Conservation (phyloP, 2,888 invertebrate species). For the Phaonia tiefii region DNA sequence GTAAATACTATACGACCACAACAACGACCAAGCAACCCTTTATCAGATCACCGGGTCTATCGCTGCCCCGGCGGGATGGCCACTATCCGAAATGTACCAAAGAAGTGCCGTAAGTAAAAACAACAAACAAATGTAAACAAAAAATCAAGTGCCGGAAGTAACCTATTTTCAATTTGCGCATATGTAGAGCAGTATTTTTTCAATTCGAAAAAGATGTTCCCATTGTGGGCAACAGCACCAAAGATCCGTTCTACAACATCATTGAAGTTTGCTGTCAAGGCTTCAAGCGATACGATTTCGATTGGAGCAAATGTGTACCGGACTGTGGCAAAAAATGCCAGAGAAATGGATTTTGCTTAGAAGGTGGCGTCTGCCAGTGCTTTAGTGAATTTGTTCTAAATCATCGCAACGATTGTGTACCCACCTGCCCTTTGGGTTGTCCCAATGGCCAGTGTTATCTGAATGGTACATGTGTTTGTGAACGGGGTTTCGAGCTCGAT, state of each 20-base stretch:
- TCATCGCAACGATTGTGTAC: conserved; percentile 74
- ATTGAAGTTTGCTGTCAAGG: conserved; percentile 88
- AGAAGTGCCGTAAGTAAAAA: conserved; percentile 76
- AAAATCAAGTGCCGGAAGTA: background rate
- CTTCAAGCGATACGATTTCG: conserved; percentile 85
- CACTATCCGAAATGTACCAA: conserved; percentile 75
- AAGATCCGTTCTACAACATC: conserved; percentile 81
- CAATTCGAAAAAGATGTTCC: conserved; percentile 77
- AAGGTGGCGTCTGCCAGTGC: conserved; percentile 78
- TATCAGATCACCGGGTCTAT: conserved; percentile 72
- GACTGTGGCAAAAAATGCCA: conserved; percentile 78
- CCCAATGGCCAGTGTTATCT: conserved; percentile 78
- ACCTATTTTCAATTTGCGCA: background rate
- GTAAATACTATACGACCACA: conserved; percentile 72
- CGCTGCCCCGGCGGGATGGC: conserved; percentile 73
- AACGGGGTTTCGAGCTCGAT: conserved; percentile 78
- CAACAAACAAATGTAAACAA: background rate
- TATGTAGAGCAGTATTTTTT: conserved; percentile 76
- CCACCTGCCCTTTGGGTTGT: conserved; percentile 77
- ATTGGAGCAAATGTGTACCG: conserved; percentile 81
- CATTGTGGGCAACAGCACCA: conserved; percentile 80
- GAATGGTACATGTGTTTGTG: conserved; percentile 78
- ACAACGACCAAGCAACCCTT: conserved; percentile 74
- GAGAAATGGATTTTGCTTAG: conserved; percentile 81
- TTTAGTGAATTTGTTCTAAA: conserved; percentile 76